Evolutionary conservation across 1,140 invertebrate genomes (phyloP), one percentile per base, ranked within the genome.

Genomic region (Drosophila pruinosa): DNA sequence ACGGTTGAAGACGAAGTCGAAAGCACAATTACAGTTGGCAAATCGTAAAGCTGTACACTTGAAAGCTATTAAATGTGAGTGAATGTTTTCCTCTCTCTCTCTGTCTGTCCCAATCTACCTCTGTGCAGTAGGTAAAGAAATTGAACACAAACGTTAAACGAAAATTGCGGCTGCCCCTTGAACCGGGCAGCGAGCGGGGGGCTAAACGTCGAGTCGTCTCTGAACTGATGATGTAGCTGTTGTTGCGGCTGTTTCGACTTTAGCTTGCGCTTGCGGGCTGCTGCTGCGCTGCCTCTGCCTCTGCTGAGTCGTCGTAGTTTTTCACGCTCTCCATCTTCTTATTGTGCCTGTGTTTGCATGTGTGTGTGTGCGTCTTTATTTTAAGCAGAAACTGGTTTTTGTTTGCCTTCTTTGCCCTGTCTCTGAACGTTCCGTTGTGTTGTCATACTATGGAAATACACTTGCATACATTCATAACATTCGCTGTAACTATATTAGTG

Each of bases 331-430:
- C 78, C 74, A 73, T 72, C 59, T 75, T 59, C 53, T 58, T 41
- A 56, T 19, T 65, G 47, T 69, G 45, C 21, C 61, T 47, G 45
- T 65, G 21, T 59, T 43, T 62, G 34, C 59, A 39, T 70, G 53
- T 58, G 41, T 57, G 41, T 63, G 31, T 43, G 43, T 70, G 41
- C 70, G 73, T 81, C 73, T 82, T 86, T 81, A 74, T 80, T 86
- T 85, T 85, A 86, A 86, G 81, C 81, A 71, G 82, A 85, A 85
- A 85, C 81, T 73, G 77, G 81, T 85, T 85, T 86, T 19, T 72
- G 58, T 45, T 50, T 59, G 41, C 36, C 58, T 71, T 67, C 75
- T 71, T 62, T 45, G 14, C 50, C 28, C 22, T 72, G 53, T 45
- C 39, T 31, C 56, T 65, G 58, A 75, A 78, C 71, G 78, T 74